phyloP scores from a whole-genome alignment of 2,888 invertebrate genomes.

The Epinotia brunnichana region DNA sequence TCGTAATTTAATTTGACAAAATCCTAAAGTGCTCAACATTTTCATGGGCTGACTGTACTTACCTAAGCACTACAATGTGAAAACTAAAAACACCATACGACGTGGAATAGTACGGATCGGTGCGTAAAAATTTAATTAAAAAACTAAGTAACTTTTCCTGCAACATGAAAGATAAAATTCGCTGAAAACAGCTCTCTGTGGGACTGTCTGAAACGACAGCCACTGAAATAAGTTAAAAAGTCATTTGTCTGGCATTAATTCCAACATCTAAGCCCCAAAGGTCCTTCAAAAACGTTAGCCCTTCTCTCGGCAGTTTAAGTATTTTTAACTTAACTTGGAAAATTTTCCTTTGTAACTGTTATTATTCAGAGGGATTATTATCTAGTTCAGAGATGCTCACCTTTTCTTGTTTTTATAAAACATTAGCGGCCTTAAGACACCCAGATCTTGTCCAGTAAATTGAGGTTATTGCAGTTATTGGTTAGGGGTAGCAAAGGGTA shows the following conservation, averaged over 20 bases:
- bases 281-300: constrained; percentile 5
- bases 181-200: not conserved
- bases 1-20: too few relatives aligned
- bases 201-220: constrained; percentile 9
- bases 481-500: too few relatives aligned
- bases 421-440: too few relatives aligned
- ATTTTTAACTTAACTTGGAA: not conserved
- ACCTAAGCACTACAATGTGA: not conserved
- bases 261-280: not conserved
- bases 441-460: too few relatives aligned
- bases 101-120: constrained; percentile 12
- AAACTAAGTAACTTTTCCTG: constrained; percentile 19
- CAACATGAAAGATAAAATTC: constrained; percentile 22
- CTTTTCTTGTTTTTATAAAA: too few relatives aligned
- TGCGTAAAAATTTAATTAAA: constrained; percentile 31
- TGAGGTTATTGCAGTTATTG: too few relatives aligned
- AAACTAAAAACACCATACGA: not conserved
- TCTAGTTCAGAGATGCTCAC: too few relatives aligned
- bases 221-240: not conserved
- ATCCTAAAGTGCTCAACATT: too few relatives aligned
- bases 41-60: too few relatives aligned
- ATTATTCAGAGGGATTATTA: too few relatives aligned
- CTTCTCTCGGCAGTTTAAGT: constrained; percentile 4
- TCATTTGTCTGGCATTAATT: constrained; percentile 11
- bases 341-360: too few relatives aligned